phyloP scores from a whole-genome alignment of 2,113 vertebrate genomes.

The Gallinago jamesoni region DNA sequence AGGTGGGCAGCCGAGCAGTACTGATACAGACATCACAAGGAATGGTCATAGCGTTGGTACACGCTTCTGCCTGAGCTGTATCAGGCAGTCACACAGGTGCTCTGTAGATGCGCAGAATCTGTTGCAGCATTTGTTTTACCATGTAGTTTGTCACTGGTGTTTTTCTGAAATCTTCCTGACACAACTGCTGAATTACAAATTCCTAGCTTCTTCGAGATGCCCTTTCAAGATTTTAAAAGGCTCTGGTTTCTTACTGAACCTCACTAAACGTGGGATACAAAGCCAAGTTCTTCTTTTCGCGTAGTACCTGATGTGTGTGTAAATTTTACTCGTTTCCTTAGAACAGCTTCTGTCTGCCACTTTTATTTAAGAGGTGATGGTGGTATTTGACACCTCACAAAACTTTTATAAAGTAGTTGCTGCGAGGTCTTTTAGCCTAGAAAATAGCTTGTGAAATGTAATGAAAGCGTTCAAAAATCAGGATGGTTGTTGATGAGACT shows the following conservation, averaged over 20 bases:
- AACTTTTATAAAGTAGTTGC: background rate
- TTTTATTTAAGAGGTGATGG: background rate
- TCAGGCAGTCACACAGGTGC: rapidly evolving
- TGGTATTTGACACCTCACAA: constrained; percentile 11
- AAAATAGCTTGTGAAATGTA: constrained; percentile 12
- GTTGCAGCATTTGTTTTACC: background rate
- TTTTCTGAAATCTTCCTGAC: background rate
- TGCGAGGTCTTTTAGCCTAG: constrained; percentile 1
- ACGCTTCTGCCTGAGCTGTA: background rate
- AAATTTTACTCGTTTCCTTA: background rate
- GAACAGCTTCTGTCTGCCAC: constrained; percentile 18
- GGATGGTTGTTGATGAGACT: constrained; percentile 1
- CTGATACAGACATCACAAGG: background rate
- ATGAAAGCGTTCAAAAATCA: background rate
- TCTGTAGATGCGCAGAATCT: background rate
- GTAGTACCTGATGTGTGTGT: background rate
- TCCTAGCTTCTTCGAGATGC: background rate
- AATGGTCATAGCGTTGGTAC: background rate
- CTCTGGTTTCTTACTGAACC: background rate
- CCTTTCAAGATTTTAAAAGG: constrained; percentile 6
- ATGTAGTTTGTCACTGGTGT: background rate
- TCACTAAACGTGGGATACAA: background rate
- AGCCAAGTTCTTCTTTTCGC: background rate
- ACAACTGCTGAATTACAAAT: background rate
- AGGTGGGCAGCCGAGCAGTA: background rate